These are phyloP conservation scores for Garra rufa DNA, from an alignment of 2,113 vertebrate species.

Conservation along the genomic window DNA sequence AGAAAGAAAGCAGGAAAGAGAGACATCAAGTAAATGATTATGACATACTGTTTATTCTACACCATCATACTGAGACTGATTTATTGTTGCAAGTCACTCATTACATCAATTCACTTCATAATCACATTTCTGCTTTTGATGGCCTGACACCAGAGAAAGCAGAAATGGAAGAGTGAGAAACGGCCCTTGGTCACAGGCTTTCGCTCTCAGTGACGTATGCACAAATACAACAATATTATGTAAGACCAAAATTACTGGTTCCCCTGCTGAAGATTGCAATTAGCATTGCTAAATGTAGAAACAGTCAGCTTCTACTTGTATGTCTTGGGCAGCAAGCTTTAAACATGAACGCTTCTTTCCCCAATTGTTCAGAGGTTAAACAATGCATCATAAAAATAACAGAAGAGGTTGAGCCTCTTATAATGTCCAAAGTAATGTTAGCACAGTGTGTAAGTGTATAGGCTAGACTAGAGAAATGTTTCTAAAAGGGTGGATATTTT, in stretches of 20 bases:
- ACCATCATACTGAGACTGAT: background rate
- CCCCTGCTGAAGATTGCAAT: background rate
- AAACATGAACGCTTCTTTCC: background rate
- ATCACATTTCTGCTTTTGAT: conserved; percentile 6
- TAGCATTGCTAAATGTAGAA: background rate
- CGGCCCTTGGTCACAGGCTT: background rate
- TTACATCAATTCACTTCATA: background rate
- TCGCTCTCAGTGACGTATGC: background rate
- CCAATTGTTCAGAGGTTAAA: background rate
- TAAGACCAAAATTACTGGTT: background rate
- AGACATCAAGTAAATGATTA: background rate
- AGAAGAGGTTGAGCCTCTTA: background rate
- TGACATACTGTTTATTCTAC: background rate
- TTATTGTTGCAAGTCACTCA: background rate
- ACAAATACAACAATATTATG: background rate
- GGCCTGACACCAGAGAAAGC: conserved; percentile 23
- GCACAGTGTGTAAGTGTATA: background rate
- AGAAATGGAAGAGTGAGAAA: background rate
- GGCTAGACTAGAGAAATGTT: background rate
- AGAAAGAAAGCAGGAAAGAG: too few species aligned
- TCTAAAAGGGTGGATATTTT: background rate
- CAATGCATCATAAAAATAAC: background rate
- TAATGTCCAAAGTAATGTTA: background rate
- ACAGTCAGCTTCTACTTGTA: background rate
- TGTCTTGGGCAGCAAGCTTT: background rate